Conservation (phyloP, 2,797 vertebrate species). For the Sebastes matsubarae region DNA sequence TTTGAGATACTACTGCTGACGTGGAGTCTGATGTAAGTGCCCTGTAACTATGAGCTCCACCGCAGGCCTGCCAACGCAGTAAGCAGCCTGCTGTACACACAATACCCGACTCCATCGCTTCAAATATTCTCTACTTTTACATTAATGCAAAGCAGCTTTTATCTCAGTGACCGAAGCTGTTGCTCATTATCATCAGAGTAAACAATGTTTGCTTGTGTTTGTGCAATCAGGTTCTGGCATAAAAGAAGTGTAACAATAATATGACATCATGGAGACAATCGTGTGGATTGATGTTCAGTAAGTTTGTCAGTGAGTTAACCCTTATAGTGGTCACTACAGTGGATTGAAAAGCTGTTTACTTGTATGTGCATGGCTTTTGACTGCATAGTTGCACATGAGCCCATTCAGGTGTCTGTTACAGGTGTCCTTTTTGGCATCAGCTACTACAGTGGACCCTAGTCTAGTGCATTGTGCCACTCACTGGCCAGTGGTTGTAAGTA, state of each 20-base stretch:
- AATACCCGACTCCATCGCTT: background rate
- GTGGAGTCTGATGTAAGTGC: background rate
- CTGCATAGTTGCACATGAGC: too few relatives aligned
- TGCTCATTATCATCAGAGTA: background rate
- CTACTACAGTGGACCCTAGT: background rate
- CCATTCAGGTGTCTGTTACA: too few relatives aligned
- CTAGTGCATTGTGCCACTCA: background rate
- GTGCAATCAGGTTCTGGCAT: background rate
- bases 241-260: background rate
- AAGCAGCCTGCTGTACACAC: background rate
- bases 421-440: too few relatives aligned
- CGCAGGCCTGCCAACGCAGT: background rate
- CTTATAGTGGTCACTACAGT: background rate
- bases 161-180: background rate
- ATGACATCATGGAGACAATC: background rate
- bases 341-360: background rate
- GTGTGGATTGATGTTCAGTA: background rate
- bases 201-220: background rate
- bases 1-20: background rate
- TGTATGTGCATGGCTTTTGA: background rate
- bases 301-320: background rate
- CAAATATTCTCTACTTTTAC: background rate
- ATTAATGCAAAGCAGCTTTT: background rate
- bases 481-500: background rate
- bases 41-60: background rate